Evolutionary conservation across 1,140 invertebrate genomes (phyloP), one percentile per base, ranked within the genome.

Genomic region (Bombus fervidus): DNA sequence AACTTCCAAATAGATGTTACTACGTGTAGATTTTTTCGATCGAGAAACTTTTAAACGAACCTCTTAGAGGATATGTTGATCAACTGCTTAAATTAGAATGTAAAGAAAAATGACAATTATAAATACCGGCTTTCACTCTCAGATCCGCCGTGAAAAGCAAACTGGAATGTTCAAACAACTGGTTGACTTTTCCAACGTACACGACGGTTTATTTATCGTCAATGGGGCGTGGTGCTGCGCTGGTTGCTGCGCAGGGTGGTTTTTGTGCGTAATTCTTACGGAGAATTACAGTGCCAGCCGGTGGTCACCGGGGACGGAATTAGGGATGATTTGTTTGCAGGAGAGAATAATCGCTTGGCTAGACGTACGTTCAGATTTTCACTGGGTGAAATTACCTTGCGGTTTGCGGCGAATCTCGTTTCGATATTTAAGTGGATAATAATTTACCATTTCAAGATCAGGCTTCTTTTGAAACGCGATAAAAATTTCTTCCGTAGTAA

Each of bases 321-420:
- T 85, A 85, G 41, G 68, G 77, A 85, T 85, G 83, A 85, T 80
- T 85, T 72, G 77, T 77, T 83, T 28, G 43, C 62, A 37, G 39
- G 22, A 43, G 31, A 75, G 37, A 59, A 53, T 41, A 69, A 81
- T 62, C 28, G 78, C 25, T 1, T 8, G 3, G 43, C 6, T 64
- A 53, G 47, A 25, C 22, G 12, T n/a, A 41, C 28, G n/a, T 3
- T 8, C 10, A 53, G 47, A 34, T 76, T 76, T 76, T 57, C 47
- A 6, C 47, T 57, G 18, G 69, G 6, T 31, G n/a, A 4, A 73
- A 73, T 43, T 73, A 43, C 34, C 28, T 43, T 28, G 69, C 13
- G 34, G 39, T 41, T 72, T 34, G 64, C 39, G 39, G 25, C 2
- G 69, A 62, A n/a, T n/a, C 10, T 72, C 39, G 39, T 25, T 1